Evolutionary conservation across 1,140 invertebrate genomes (phyloP), one percentile per base, ranked within the genome.

Genomic region (Aethina tumida): DNA sequence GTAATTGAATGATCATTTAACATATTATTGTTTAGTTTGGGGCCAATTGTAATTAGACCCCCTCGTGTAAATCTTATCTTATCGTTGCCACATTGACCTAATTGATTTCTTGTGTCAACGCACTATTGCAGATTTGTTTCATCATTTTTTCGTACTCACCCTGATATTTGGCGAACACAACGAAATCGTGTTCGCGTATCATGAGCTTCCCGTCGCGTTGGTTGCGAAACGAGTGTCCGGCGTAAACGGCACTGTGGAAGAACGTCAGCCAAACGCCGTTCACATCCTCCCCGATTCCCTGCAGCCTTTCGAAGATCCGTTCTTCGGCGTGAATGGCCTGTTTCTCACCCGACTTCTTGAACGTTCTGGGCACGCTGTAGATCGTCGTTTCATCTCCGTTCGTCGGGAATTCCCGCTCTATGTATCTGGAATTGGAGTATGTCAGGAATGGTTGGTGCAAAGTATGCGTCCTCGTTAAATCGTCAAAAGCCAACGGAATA

Each of bases 161-260:
- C 43, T 50, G 17, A 29, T 47, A 53, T 39, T 52, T 59, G 17
- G 49, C 50, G 33, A 63, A 63, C 8, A 59, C 37, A 6, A 63
- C 60, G 41, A 60, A 61, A 38, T 63, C 60, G 33, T 63, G 59
- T 39, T 63, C 60, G 20, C 58, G 41, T 12, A 60, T 59, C 47
- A 61, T 59, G 6, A 63, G 37, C 41, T 55, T 57, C 15, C 60
- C 58, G 12, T 54, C 42, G 33, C 57, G 39, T 18, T 53, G 47
- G 29, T 60, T 61, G 14, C 57, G 43, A 28, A 45, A 54, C 5
- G 59, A 61, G 24, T 52, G 46, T n/a, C 59, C 60, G 6, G 50
- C 60, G 27, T 63, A 63, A 17, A 42, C 49, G 5, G 53, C 43
- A 10, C 49, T 56, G 35, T 63, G 60, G 36, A 63, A 61, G 32